Conservation (phyloP, 2,888 invertebrate genomes). For the Drosophila macrospina region DNA sequence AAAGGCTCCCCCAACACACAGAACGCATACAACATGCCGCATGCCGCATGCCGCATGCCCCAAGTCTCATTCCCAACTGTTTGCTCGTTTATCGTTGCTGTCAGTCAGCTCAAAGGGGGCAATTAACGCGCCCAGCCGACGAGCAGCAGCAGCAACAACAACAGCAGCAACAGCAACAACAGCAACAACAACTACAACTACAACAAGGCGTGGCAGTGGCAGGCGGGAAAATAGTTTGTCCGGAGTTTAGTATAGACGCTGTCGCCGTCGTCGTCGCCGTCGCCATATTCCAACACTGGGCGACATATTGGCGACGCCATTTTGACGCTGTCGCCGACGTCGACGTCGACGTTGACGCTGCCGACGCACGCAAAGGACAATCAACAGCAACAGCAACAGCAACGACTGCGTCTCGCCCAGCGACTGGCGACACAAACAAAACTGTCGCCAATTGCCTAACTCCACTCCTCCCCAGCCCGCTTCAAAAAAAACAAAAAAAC, state of each 20-base stretch:
- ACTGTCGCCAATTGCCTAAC: slow-evolving; percentile 53
- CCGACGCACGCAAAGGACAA: slow-evolving; percentile 71
- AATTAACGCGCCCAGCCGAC: slow-evolving; percentile 72
- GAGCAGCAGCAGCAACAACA: slow-evolving; percentile 33
- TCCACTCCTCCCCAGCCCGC: background rate
- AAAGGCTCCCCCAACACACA: slow-evolving; percentile 29
- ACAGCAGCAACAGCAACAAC: slow-evolving; percentile 12
- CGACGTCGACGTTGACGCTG: slow-evolving; percentile 34
- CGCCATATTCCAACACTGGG: slow-evolving; percentile 70
- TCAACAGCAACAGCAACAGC: slow-evolving; percentile 30
- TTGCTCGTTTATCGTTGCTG: slow-evolving; percentile 79
- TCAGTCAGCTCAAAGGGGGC: slow-evolving; percentile 79
- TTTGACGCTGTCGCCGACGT: slow-evolving; percentile 76
- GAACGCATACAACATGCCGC: slow-evolving; percentile 19
- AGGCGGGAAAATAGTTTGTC: slow-evolving; percentile 47
- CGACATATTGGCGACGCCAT: slow-evolving; percentile 84
- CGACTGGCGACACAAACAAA: slow-evolving; percentile 57
- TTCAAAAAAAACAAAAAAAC: no score
- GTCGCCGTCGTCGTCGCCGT: slow-evolving; percentile 68
- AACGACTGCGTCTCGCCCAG: slow-evolving; percentile 27
- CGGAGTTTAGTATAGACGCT: slow-evolving; percentile 47
- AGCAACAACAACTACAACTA: slow-evolving; percentile 16
- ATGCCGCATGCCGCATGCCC: slow-evolving; percentile 20
- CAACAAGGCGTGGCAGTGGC: slow-evolving; percentile 31
- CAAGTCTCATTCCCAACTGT: slow-evolving; percentile 59